A percentile compares a stretch with the other conserved stretches of the same genome.
These are phyloP conservation scores for Echinops telfairi DNA, from an alignment of 2,113 vertebrate genomes.

Conservation along the genomic window DNA sequence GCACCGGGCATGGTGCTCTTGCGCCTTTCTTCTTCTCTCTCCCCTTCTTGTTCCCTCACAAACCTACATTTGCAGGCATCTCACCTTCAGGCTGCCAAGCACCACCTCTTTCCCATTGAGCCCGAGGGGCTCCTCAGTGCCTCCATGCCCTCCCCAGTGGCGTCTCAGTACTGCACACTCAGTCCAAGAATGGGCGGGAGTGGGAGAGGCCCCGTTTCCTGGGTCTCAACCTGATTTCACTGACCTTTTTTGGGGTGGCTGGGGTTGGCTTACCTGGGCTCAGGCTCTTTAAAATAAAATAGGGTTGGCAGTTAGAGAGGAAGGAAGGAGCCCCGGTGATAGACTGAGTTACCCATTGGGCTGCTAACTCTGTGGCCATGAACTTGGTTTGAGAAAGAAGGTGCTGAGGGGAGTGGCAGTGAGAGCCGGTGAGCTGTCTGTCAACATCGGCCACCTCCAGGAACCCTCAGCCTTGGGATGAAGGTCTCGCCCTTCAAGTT, in stretches of 20 bases:
- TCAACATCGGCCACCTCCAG: neutral
- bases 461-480: neutral
- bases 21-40: neutral
- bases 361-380: too few species aligned
- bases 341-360: neutral
- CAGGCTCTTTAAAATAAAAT: conserved; percentile 40
- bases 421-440: too few species aligned
- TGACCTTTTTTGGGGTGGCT: neutral
- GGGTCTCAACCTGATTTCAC: neutral
- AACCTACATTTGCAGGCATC: too few species aligned
- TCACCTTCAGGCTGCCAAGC: neutral
- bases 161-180: neutral
- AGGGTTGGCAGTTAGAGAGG: conserved; percentile 31
- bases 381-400: too few species aligned
- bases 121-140: neutral
- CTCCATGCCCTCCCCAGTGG: neutral
- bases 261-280: conserved; percentile 16
- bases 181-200: neutral
- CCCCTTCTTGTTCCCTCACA: too few species aligned
- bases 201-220: neutral
- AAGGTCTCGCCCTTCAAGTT: neutral
- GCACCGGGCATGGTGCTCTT: neutral
- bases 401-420: fast-evolving
- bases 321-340: neutral
- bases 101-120: neutral